Conservation (phyloP, 2,888 invertebrate species). For the Archips crataeganus region DNA sequence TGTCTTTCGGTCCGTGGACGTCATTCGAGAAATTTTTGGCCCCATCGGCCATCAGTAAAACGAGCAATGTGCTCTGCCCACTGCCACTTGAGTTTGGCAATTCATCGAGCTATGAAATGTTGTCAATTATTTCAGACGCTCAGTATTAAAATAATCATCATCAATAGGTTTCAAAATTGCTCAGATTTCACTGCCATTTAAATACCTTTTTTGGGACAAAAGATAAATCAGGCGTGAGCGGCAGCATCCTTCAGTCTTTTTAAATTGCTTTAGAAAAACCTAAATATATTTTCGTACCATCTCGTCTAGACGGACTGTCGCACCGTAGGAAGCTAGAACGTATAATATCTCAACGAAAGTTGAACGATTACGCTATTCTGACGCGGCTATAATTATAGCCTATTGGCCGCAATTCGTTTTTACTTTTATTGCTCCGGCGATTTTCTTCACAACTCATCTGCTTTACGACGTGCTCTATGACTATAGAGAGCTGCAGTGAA, state of each 20-base stretch:
- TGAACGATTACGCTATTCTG: constrained; percentile 22
- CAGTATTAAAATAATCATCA: too few species aligned
- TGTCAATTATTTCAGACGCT: too few species aligned
- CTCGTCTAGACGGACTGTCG: constrained; percentile 1
- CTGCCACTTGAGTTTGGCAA: too few species aligned
- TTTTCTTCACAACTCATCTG: constrained; percentile 26
- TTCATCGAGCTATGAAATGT: too few species aligned
- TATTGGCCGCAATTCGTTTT: constrained; percentile 31
- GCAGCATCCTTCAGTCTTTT: background rate
- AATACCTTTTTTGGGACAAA: background rate
- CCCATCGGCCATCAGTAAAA: too few species aligned
- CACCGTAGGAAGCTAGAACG: background rate
- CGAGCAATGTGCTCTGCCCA: too few species aligned
- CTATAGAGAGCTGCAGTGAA: constrained; percentile 21
- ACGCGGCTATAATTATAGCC: constrained; percentile 30
- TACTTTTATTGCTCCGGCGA: constrained; percentile 36
- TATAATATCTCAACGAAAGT: constrained; percentile 5
- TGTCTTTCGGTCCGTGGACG: too few species aligned
- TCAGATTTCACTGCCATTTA: background rate
- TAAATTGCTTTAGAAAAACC: background rate
- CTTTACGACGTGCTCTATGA: constrained; percentile 29
- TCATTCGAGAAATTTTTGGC: too few species aligned
- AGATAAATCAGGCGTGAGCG: background rate
- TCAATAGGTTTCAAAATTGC: too few species aligned
- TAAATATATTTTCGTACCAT: background rate